phyloP scores from a whole-genome alignment of 2,888 invertebrate species.

The Pseudeuparius sepicola region DNA sequence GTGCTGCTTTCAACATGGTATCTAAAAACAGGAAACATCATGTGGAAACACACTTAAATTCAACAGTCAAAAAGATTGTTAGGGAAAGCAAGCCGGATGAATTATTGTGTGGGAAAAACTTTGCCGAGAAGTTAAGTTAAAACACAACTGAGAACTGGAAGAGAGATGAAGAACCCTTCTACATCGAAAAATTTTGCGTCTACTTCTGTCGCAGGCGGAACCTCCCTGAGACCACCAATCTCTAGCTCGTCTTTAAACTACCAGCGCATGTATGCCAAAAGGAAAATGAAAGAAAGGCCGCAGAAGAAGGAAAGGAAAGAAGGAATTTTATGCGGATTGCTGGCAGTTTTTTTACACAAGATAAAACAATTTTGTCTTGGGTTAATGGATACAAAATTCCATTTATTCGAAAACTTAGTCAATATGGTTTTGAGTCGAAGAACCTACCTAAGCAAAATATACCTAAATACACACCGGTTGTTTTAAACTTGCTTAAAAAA shows the following conservation, averaged over 20 bases:
- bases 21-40: constrained; percentile 12
- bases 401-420: constrained; percentile 8
- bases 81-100: constrained; percentile 13
- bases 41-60: constrained; percentile 9
- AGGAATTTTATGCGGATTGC: neutral
- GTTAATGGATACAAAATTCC: constrained; percentile 8
- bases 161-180: constrained; percentile 8
- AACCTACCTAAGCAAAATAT: too few species aligned
- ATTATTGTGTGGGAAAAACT: constrained; percentile 13
- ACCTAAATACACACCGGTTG: too few species aligned
- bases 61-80: constrained; percentile 12
- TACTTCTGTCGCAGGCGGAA: too few species aligned
- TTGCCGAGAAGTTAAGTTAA: constrained; percentile 14
- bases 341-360: constrained; percentile 7
- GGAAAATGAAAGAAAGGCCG: too few species aligned
- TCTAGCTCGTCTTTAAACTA: too few species aligned
- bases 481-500: too few species aligned
- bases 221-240: too few species aligned
- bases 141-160: constrained; percentile 10
- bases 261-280: too few species aligned
- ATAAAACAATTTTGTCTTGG: constrained; percentile 6
- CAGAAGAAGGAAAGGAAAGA: too few species aligned
- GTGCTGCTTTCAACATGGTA: constrained; percentile 12
- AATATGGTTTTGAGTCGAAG: too few species aligned
- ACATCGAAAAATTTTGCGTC: neutral